Base-by-base conservation (phyloP, 2,113 vertebrate species). In the Passer montanus region DNA sequence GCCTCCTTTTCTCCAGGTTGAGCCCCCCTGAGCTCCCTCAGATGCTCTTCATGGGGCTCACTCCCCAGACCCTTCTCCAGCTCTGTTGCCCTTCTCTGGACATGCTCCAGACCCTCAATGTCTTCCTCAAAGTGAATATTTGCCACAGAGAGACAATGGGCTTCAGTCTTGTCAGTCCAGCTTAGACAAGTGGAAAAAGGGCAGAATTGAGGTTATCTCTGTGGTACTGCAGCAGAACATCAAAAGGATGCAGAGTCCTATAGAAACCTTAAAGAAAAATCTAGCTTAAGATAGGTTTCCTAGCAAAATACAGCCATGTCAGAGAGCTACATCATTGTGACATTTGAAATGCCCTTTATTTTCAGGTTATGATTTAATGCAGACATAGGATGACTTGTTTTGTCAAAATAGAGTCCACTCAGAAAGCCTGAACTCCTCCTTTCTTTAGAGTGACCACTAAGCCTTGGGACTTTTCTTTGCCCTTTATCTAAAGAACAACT, bases 331-430 rank as follows among this genome's bases (percentile, higher is more conserved):
- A 68, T n/a, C 58, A 59, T 67, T 85, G 46, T 83, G 92, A 64
- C 83, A 66, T 89, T 95, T 93, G 77, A 96, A 95, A 88, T 91
- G 87, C 58, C 78, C 91, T 94, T 97, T 94, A 35, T 93, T 91
- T 92, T 75, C 81, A 52, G 92, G 43, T 82, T 79, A 31, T 60
- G 87, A 79, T 93, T 97, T 88, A 75, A 83, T 55, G 49, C 72
- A 87, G 92, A 76, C 81, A 55, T 12, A 26, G 84, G n/a, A 75
- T 63, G 74, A 69, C 39, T 93, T 84, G 35, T 56, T 94, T 78
- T 88, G 83, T 90, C 87, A 79, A 50, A 73, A 52, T 3, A 13
- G 30, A 74, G 53, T 43, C 53, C 86, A 31, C 46, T 92, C 6
- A 4, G 43, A 68, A 90, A 92, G 30, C 16, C 49, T 85, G 78